These are phyloP conservation scores for Apamea sordens DNA, from an alignment of 2,888 invertebrate species.

Conservation along the genomic window DNA sequence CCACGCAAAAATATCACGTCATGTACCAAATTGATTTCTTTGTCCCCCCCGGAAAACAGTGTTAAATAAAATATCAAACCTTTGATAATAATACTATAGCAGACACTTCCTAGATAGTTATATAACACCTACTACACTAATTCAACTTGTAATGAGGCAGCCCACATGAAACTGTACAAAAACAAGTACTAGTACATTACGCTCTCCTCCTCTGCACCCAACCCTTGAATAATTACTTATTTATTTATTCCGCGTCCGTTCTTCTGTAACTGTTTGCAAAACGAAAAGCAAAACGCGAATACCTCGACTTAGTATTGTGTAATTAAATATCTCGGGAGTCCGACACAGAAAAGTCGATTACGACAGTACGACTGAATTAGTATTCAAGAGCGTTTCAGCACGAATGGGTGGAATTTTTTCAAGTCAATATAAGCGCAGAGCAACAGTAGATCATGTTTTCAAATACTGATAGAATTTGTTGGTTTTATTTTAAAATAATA, in stretches of 20 bases:
- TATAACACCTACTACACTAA: neutral
- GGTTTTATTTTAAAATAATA: neutral
- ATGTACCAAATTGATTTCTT: neutral
- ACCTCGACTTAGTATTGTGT: slow-evolving; percentile 12
- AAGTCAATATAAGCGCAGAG: neutral
- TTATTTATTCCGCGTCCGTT: slow-evolving; percentile 43
- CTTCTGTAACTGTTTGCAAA: slow-evolving; percentile 54
- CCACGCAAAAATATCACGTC: too few relatives aligned
- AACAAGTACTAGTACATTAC: slow-evolving; percentile 22
- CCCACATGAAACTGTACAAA: slow-evolving; percentile 10
- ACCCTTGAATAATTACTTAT: slow-evolving; percentile 21
- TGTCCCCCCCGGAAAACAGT: neutral
- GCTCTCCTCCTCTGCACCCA: neutral
- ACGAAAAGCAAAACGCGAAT: slow-evolving; percentile 24
- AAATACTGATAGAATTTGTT: neutral
- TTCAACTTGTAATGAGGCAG: slow-evolving; percentile 9
- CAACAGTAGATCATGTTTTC: neutral
- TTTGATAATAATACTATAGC: neutral
- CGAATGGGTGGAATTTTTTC: neutral
- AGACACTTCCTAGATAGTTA: neutral
- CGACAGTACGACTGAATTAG: slow-evolving; percentile 8
- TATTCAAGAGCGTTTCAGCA: slow-evolving; percentile 11
- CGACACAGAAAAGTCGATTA: slow-evolving; percentile 15
- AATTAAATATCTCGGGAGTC: slow-evolving; percentile 22
- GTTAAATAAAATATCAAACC: neutral